A percentile compares a stretch with the other conserved stretches of the same genome.
These are phyloP conservation scores for Gymnoscopelus braueri DNA, from an alignment of 2,797 vertebrate genomes.

Conservation along the genomic window DNA sequence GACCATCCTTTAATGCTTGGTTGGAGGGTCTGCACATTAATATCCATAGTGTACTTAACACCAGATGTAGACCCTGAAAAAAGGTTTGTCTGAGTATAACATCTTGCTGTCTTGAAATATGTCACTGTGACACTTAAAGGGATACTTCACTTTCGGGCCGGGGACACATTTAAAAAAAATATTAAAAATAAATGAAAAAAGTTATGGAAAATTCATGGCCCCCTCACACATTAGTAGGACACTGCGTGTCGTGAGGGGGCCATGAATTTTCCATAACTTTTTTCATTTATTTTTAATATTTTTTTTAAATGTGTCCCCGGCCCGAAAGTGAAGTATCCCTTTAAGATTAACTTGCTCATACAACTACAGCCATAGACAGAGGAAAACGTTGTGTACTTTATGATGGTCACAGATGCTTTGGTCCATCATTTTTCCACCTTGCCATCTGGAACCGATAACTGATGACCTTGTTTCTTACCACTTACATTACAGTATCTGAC, in stretches of 20 bases:
- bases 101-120: not conserved
- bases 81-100: not conserved
- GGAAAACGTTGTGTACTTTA: conserved; percentile 39
- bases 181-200: too few relatives aligned
- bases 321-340: too few relatives aligned
- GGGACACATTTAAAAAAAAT: too few relatives aligned
- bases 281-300: too few relatives aligned
- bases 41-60: not conserved
- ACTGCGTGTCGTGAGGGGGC: too few relatives aligned
- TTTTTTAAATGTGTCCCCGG: too few relatives aligned
- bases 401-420: conserved; percentile 41
- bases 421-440: conserved; percentile 25
- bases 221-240: too few relatives aligned
- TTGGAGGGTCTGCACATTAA: not conserved
- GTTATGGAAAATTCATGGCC: too few relatives aligned
- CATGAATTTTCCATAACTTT: too few relatives aligned
- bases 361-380: conserved; percentile 14
- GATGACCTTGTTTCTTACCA: conserved; percentile 73
- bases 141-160: too few relatives aligned
- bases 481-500: conserved; percentile 55
- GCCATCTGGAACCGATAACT: conserved; percentile 59
- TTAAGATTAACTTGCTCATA: too few relatives aligned
- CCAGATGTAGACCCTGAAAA: too few relatives aligned
- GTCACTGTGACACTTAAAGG: not conserved
- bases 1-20: not conserved